phyloP scores from a whole-genome alignment of 2,797 vertebrate species.

The Poeciliopsis presidionis region DNA sequence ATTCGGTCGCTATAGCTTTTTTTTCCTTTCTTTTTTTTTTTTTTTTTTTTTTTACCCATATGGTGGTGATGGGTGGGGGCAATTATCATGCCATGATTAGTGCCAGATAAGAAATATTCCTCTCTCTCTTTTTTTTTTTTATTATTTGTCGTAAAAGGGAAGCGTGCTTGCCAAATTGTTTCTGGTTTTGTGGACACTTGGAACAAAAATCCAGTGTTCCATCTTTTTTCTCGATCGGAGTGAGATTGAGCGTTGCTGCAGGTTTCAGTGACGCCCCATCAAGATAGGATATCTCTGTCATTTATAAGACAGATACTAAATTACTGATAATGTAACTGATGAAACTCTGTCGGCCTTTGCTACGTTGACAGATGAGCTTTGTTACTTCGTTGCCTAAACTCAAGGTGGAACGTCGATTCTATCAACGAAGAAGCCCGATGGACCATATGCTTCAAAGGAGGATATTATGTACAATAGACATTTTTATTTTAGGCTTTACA shows the following conservation, averaged over 20 bases:
- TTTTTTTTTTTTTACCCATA: conserved; percentile 57
- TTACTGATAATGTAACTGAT: neutral
- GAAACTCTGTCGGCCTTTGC: neutral
- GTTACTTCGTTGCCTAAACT: neutral
- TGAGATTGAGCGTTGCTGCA: conserved; percentile 9
- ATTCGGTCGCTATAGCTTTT: conserved; percentile 44
- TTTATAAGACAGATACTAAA: neutral
- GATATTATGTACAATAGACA: too few relatives aligned
- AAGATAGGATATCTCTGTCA: neutral
- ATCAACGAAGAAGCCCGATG: too few relatives aligned
- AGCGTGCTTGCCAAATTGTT: conserved; percentile 26
- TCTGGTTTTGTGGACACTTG: conserved; percentile 16
- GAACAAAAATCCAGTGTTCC: conserved; percentile 8
- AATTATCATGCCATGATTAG: conserved; percentile 63
- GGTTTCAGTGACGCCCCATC: neutral
- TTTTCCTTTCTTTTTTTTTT: conserved; percentile 15
- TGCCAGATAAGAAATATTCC: conserved; percentile 52
- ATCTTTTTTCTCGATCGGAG: conserved; percentile 10
- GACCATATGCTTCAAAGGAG: too few relatives aligned
- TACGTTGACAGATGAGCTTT: neutral
- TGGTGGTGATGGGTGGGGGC: conserved; percentile 49
- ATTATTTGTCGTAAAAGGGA: conserved; percentile 2
- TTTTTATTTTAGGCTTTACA: too few relatives aligned
- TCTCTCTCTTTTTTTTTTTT: neutral
- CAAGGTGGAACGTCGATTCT: neutral